Conservation (phyloP, 2,113 vertebrate species). For the Pipa parva region DNA sequence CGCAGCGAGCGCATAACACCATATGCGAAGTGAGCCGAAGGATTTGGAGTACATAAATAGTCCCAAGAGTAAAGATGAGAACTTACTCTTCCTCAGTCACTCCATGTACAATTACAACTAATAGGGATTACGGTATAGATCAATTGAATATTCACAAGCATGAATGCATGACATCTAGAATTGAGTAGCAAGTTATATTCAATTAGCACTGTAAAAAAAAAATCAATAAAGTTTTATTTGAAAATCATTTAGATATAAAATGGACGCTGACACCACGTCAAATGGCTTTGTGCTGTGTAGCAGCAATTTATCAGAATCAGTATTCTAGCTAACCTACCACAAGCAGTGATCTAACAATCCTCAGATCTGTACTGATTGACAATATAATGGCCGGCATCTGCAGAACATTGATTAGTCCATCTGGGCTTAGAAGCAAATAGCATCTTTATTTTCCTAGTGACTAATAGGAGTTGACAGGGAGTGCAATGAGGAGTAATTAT, state of each 20-base stretch:
- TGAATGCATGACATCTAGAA: no score
- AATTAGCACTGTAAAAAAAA: no score
- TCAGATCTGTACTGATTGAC: conserved; percentile 2
- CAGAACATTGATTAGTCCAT: conserved; percentile 22
- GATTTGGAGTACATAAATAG: no score
- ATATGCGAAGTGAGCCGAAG: no score
- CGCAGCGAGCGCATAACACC: no score
- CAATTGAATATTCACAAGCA: no score
- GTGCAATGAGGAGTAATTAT: not conserved
- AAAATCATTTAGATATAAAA: not conserved
- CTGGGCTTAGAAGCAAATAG: conserved; percentile 18
- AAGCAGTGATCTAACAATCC: not conserved
- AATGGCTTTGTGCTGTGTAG: not conserved
- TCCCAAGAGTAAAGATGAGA: no score
- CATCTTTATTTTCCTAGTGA: conserved; percentile 5
- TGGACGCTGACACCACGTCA: not conserved
- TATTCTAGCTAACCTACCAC: not conserved
- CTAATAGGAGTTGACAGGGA: conserved; percentile 8
- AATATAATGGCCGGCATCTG: conserved; percentile 12
- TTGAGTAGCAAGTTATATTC: no score
- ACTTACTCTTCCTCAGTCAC: no score
- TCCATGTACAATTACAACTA: no score
- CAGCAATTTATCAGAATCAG: not conserved
- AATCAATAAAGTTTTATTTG: no score
- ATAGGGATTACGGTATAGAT: no score